A percentile compares a stretch with the other conserved stretches of the same genome.
Evolutionary conservation across 1,140 invertebrate species (phyloP).

Genomic region (Lasioglossum albipes): DNA sequence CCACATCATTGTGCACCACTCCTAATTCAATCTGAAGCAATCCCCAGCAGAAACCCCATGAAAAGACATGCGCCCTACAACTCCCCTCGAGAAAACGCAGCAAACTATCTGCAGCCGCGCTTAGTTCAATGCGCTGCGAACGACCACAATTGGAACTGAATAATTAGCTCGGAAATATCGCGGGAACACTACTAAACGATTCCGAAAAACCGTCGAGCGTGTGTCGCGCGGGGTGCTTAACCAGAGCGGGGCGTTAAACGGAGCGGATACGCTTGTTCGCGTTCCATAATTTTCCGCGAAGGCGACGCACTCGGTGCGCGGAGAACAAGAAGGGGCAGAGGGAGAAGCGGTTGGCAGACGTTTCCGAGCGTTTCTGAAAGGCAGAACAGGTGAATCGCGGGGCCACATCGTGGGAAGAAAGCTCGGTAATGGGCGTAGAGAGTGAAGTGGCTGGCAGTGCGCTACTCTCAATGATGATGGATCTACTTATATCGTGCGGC

Average conservation of each 20-base stretch:
- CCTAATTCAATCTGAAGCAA: no score
- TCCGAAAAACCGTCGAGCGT: not conserved
- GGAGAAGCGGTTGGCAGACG: not conserved
- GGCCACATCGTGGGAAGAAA: constrained; percentile 24
- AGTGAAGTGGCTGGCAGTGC: not conserved
- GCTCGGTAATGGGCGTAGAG: constrained; percentile 26
- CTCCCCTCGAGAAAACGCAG: no score
- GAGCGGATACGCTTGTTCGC: not conserved
- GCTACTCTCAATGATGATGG: constrained; percentile 51
- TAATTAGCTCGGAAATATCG: no score
- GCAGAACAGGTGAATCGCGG: constrained; percentile 22
- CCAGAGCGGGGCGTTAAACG: not conserved
- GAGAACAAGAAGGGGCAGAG: not conserved
- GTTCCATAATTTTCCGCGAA: not conserved
- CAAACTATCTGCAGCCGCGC: no score
- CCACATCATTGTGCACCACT: no score
- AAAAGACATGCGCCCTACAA: no score
- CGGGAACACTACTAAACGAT: not conserved
- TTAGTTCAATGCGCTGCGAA: no score
- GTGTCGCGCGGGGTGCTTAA: not conserved
- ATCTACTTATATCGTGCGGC: constrained; percentile 50
- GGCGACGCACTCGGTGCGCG: not conserved
- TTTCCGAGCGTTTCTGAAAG: constrained; percentile 6
- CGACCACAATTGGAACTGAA: no score
- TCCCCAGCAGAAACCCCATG: no score